Base-by-base conservation (phyloP, 2,113 vertebrate genomes). In the Vidua macroura region DNA sequence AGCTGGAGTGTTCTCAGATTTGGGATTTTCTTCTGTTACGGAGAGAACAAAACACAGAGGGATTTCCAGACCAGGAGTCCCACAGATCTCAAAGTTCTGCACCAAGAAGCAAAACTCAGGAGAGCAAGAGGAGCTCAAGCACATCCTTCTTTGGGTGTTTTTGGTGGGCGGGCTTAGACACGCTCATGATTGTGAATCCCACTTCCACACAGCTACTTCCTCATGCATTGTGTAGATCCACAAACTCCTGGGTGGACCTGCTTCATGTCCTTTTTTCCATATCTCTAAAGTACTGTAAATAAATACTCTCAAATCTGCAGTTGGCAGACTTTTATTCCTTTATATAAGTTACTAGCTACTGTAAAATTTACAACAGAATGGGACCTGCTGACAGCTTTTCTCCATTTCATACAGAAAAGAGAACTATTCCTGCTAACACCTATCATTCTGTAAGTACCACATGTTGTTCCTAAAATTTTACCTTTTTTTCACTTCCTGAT, bases 351-450 rank as follows among this genome's bases (percentile, higher is more conserved):
- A 55, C 33, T 76, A 83, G 63, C 39, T 68, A 62, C 10, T 87
- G 15, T 37, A 72, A 23, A 1, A 60, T 49, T 49, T 90, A 88
- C 68, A 64, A 37, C n/a, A 82, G 46, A 92, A 94, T 78, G 23
- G 79, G 46, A 75, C 24, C 89, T 72, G 64, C 76, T 95, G 77
- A 94, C 2, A n/a, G 63, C 30, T 90, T 75, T 43, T 66, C 39
- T 95, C 33, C 88, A 35, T 90, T 97, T 94, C 9, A 41, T n/a
- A 83, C 60, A 76, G 89, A 97, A 97, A 96, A 95, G 22, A 91
- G 83, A 80, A 75, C 51, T 12, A 8, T 43, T 27, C 28, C 56
- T 2, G 37, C 58, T n/a, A 67, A 94, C 49, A 83, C 39, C n/a
- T 76, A 41, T 3, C 2, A 63, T 20, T 37, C 46, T 7, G 97